phyloP scores from a whole-genome alignment of 2,113 vertebrate species.

The Cacatua alba region DNA sequence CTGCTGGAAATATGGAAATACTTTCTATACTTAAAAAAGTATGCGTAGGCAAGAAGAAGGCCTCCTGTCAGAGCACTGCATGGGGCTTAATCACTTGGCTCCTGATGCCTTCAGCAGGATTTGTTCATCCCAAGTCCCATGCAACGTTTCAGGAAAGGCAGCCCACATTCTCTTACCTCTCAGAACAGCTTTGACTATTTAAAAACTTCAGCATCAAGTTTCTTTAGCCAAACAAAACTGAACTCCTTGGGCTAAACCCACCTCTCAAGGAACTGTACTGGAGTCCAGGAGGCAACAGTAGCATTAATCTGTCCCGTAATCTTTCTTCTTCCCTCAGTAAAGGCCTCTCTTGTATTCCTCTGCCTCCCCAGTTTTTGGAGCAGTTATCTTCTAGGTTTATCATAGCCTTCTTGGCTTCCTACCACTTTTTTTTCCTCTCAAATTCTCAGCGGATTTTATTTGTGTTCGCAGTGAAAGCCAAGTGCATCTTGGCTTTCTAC shows the following conservation, averaged over 20 bases:
- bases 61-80: conserved; percentile 63
- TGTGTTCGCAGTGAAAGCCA: not conserved
- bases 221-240: conserved; percentile 50
- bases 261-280: not conserved
- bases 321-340: not conserved
- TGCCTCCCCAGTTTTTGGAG: not conserved
- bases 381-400: not conserved
- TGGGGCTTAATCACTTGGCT: conserved; percentile 65
- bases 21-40: conserved; percentile 61
- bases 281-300: not conserved
- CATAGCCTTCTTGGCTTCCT: not conserved
- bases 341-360: not conserved
- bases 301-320: conserved; percentile 10
- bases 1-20: conserved; percentile 65
- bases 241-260: conserved; percentile 41
- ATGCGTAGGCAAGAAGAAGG: conserved; percentile 48
- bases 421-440: fast-evolving
- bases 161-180: conserved; percentile 45
- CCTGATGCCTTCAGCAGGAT: conserved; percentile 32
- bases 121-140: conserved; percentile 56
- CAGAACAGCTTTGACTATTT: conserved; percentile 58
- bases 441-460: not conserved
- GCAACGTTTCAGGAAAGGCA: conserved; percentile 52
- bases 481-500: not conserved
- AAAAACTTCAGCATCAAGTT: conserved; percentile 43